phyloP scores from a whole-genome alignment of 2,888 invertebrate genomes.

The Ischnus inquisitorius region DNA sequence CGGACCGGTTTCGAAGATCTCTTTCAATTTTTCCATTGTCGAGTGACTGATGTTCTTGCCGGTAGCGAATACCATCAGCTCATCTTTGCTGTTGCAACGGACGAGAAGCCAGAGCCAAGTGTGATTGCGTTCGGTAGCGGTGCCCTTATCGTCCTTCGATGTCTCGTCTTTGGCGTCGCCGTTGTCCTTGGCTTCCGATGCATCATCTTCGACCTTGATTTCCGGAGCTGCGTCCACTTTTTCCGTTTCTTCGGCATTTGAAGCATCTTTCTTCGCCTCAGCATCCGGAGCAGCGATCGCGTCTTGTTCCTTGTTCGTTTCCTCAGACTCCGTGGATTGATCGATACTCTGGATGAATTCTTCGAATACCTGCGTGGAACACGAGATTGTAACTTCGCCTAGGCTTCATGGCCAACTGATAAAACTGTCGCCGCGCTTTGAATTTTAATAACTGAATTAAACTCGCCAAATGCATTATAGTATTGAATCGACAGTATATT shows the following conservation, averaged over 20 bases:
- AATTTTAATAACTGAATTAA: conserved; percentile 37
- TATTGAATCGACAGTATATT: conserved; percentile 27
- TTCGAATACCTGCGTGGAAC: conserved; percentile 81
- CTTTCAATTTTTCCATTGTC: conserved; percentile 81
- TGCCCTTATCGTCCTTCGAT: conserved; percentile 51
- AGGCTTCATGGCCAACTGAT: not conserved
- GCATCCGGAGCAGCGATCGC: not conserved
- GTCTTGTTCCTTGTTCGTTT: conserved; percentile 23
- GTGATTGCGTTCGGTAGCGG: conserved; percentile 58
- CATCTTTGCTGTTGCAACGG: conserved; percentile 81
- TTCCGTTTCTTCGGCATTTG: not conserved
- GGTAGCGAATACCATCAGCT: conserved; percentile 83
- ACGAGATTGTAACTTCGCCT: conserved; percentile 12
- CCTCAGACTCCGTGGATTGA: conserved; percentile 62
- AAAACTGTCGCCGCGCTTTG: conserved; percentile 39
- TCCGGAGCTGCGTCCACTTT: conserved; percentile 3
- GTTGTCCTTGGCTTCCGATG: conserved; percentile 21
- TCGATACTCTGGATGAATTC: conserved; percentile 81
- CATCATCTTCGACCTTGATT: not conserved
- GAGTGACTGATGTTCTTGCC: conserved; percentile 80
- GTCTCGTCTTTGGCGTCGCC: conserved; percentile 65
- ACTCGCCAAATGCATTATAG: not conserved
- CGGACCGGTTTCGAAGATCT: conserved; percentile 79
- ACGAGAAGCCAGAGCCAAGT: conserved; percentile 82
- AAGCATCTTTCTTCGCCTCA: not conserved